Percentiles rank a stretch among this genome's conserved stretches.
Evolutionary conservation across 1,140 invertebrate genomes (phyloP).

Genomic region (Drosophila chauvacae): DNA sequence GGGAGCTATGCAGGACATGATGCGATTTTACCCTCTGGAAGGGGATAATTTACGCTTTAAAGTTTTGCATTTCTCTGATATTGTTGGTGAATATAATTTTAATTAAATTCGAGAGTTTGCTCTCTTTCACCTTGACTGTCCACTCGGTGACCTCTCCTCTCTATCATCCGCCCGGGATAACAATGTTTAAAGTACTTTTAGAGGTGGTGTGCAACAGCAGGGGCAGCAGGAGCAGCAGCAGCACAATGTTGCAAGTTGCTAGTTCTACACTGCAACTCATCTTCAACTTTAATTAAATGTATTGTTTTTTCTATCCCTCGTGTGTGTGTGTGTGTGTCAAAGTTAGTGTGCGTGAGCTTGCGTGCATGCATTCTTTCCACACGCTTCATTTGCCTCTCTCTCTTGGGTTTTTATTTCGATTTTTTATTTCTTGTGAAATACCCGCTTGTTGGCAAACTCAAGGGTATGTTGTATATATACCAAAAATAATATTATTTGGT

Average conservation of each 20-base stretch:
- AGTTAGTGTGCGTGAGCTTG: conserved; percentile 3
- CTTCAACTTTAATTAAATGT: conserved; percentile 82
- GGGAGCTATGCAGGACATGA: conserved; percentile 5
- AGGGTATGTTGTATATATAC: not conserved
- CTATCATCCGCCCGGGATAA: conserved; percentile 36
- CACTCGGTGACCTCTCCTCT: not conserved
- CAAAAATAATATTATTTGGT: not conserved
- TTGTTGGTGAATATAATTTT: conserved; percentile 76
- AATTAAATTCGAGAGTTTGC: conserved; percentile 71
- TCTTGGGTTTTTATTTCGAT: not conserved
- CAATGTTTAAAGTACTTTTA: conserved; percentile 74
- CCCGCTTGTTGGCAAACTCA: not conserved
- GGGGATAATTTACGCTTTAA: conserved; percentile 70
- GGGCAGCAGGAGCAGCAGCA: not conserved
- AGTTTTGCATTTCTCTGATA: conserved; percentile 67
- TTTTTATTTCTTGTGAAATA: not conserved
- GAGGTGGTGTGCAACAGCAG: conserved; percentile 32
- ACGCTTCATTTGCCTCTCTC: conserved; percentile 68
- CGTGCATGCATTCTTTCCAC: conserved; percentile 51
- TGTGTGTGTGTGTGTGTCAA: conserved; percentile 4
- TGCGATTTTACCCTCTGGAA: not conserved
- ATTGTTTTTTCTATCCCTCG: conserved; percentile 67
- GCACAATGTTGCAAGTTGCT: conserved; percentile 43
- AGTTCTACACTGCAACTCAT: conserved; percentile 67
- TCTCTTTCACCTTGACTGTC: conserved; percentile 32